phyloP scores from a whole-genome alignment of 2,113 vertebrate genomes.

The Paraplagusia blochii region DNA sequence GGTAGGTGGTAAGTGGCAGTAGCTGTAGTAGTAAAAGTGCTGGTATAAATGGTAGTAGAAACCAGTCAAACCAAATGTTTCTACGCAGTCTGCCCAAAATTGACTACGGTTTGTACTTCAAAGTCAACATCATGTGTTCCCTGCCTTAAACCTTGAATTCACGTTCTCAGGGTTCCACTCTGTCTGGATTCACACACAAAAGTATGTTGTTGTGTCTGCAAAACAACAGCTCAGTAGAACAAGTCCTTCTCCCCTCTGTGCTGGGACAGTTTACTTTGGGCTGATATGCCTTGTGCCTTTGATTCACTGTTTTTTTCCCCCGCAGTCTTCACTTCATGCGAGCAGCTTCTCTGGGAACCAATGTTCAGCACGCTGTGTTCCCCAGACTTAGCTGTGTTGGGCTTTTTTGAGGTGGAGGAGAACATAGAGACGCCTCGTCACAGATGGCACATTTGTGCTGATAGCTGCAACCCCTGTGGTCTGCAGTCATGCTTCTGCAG shows the following conservation, averaged over 20 bases:
- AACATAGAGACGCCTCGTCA: conserved; percentile 46
- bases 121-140: too few relatives aligned
- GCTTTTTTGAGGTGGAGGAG: conserved; percentile 41
- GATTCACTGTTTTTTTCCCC: conserved; percentile 12
- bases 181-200: not conserved
- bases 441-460: conserved; percentile 65
- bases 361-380: conserved; percentile 34
- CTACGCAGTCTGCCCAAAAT: too few relatives aligned
- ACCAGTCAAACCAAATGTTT: too few relatives aligned
- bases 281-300: conserved; percentile 20
- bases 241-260: conserved; percentile 18
- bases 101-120: too few relatives aligned
- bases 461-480: conserved; percentile 64
- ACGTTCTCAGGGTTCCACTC: too few relatives aligned
- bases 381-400: conserved; percentile 17
- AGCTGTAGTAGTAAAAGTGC: too few relatives aligned
- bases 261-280: conserved; percentile 19
- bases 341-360: conserved; percentile 28
- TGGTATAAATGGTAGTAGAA: too few relatives aligned
- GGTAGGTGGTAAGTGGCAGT: too few relatives aligned
- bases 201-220: conserved; percentile 1
- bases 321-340: conserved; percentile 8
- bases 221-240: conserved; percentile 8
- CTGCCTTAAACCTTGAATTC: too few relatives aligned
- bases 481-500: conserved; percentile 53